phyloP scores from a whole-genome alignment of 1,140 invertebrate genomes.

The Atta texana region DNA sequence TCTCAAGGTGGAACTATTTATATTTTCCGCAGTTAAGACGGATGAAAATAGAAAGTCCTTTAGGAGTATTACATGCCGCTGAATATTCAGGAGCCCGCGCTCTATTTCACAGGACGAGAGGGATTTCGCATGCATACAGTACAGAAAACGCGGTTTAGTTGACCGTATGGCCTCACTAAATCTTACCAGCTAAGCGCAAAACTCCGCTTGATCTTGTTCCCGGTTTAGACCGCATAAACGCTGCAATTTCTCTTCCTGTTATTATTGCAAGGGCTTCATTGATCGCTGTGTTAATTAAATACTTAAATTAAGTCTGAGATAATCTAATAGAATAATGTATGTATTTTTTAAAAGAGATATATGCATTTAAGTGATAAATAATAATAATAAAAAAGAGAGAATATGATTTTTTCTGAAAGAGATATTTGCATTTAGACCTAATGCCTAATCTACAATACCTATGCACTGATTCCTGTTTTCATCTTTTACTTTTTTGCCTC shows the following conservation, averaged over 20 bases:
- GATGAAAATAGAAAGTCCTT: constrained; percentile 57
- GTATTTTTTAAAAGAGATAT: not conserved
- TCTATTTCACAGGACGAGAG: not conserved
- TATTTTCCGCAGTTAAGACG: constrained; percentile 8
- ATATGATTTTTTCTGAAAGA: too few relatives aligned
- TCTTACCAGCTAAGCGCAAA: constrained; percentile 8
- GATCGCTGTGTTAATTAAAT: not conserved
- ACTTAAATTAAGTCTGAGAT: not conserved
- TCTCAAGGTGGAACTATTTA: constrained; percentile 50
- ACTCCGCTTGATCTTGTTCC: not conserved
- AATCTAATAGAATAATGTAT: not conserved
- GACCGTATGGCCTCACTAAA: constrained; percentile 42
- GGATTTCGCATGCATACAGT: constrained; percentile 14
- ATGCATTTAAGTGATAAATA: not conserved
- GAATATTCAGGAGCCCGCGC: constrained; percentile 39
- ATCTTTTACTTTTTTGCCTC: too few relatives aligned
- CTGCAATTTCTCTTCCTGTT: constrained; percentile 8
- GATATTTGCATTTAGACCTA: too few relatives aligned
- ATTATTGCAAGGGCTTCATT: not conserved
- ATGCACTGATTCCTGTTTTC: too few relatives aligned
- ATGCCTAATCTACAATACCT: too few relatives aligned
- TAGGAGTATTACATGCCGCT: constrained; percentile 27
- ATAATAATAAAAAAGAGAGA: not conserved
- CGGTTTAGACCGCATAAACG: not conserved
- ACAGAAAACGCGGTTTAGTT: constrained; percentile 16